Evolutionary conservation across 1,140 invertebrate species (phyloP).

Genomic region (Wasmannia auropunctata): DNA sequence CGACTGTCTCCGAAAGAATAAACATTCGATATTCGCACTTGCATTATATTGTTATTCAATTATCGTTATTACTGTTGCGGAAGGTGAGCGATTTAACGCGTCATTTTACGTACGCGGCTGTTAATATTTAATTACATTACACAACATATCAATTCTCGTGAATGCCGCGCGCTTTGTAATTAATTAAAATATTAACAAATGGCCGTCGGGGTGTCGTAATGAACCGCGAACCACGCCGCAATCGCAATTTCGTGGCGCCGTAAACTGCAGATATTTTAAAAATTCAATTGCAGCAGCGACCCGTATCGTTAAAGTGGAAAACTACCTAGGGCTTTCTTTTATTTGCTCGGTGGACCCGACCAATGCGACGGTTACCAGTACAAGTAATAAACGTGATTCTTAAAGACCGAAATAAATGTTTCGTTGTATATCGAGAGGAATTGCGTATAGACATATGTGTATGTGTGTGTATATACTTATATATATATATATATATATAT

Average conservation of each 20-base stretch:
- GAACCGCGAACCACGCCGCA: constrained; percentile 24
- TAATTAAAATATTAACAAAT: constrained; percentile 54
- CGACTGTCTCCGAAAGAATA: neutral
- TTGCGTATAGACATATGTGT: neutral
- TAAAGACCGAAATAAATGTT: constrained; percentile 54
- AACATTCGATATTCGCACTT: constrained; percentile 32
- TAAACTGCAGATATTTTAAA: constrained; percentile 59
- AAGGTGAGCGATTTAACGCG: constrained; percentile 55
- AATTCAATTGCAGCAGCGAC: constrained; percentile 49
- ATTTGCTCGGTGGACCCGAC: constrained; percentile 19
- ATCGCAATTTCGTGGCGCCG: constrained; percentile 30
- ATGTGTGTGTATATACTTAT: neutral
- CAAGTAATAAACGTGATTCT: constrained; percentile 63
- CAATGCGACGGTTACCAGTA: neutral
- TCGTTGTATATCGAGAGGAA: neutral
- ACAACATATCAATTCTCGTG: constrained; percentile 43
- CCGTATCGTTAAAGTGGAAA: constrained; percentile 61
- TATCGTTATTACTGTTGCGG: constrained; percentile 46
- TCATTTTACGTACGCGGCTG: constrained; percentile 34
- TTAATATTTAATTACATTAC: constrained; percentile 59
- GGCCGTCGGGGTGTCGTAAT: constrained; percentile 28
- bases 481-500: neutral
- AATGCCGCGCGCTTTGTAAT: constrained; percentile 34
- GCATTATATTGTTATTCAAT: constrained; percentile 33
- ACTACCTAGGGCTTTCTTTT: constrained; percentile 42